Conservation (phyloP, 2,797 vertebrate species). For the Clarias pachynema region DNA sequence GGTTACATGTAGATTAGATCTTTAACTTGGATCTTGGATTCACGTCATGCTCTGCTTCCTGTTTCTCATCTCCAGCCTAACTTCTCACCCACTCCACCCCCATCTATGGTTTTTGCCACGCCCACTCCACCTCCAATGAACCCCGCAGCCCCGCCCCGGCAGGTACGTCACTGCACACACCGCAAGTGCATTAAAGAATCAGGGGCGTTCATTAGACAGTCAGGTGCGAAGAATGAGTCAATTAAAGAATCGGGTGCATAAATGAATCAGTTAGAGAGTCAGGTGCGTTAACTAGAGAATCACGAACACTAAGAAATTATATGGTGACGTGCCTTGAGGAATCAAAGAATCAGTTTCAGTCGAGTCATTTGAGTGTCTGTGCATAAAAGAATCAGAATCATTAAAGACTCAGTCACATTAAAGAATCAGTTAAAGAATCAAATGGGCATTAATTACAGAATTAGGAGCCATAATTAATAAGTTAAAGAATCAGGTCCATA, state of each 20-base stretch:
- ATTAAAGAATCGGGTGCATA: not conserved
- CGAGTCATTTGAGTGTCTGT: no score
- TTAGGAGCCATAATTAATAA: no score
- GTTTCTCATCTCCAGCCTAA: conserved; percentile 73
- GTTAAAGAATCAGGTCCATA: not conserved
- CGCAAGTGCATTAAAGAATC: not conserved
- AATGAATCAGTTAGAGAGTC: not conserved
- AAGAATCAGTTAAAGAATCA: not conserved
- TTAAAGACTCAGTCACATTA: not conserved
- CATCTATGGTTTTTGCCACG: conserved; percentile 88
- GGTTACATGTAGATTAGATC: not conserved
- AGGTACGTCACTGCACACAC: conserved; percentile 76
- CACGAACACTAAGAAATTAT: not conserved
- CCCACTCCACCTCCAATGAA: conserved; percentile 95
- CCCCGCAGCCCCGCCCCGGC: conserved; percentile 90
- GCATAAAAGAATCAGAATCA: no score
- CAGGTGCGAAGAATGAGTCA: no score
- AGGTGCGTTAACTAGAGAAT: not conserved
- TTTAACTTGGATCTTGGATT: not conserved
- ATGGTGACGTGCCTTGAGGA: not conserved
- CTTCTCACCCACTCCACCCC: conserved; percentile 86
- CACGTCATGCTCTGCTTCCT: not conserved
- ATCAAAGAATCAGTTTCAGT: not conserved
- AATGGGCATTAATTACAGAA: no score
- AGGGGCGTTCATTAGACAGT: no score